A percentile compares a stretch with the other conserved stretches of the same genome.
These are phyloP conservation scores for Cyprinodon tularosa DNA, from an alignment of 2,113 vertebrate species.

Conservation along the genomic window DNA sequence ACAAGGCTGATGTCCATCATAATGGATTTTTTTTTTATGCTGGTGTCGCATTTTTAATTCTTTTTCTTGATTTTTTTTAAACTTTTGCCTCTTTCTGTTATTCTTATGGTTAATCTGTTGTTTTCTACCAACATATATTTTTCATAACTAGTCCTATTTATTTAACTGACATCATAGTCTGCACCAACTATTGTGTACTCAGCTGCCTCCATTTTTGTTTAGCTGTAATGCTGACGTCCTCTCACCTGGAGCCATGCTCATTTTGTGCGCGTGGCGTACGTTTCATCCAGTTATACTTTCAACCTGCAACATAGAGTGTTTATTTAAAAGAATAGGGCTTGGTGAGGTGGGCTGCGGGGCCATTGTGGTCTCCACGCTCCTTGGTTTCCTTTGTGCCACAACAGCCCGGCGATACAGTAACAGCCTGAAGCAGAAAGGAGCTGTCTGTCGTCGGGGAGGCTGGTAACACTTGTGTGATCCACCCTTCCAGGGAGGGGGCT, in stretches of 20 bases:
- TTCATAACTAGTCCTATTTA: slow-evolving; percentile 9
- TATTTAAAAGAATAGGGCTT: slow-evolving; percentile 72
- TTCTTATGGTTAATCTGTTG: slow-evolving; percentile 3
- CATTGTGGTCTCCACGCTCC: slow-evolving; percentile 73
- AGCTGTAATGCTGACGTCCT: slow-evolving; percentile 33
- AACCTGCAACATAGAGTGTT: slow-evolving; percentile 50
- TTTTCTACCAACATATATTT: slow-evolving; percentile 1
- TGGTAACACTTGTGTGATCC: slow-evolving; percentile 82
- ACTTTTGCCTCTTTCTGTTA: background rate
- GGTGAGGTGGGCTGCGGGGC: slow-evolving; percentile 60
- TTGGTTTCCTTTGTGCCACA: slow-evolving; percentile 81
- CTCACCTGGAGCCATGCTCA: slow-evolving; percentile 47
- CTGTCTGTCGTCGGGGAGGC: slow-evolving; percentile 87
- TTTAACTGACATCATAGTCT: slow-evolving; percentile 37
- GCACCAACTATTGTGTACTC: slow-evolving; percentile 41
- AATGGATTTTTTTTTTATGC: background rate
- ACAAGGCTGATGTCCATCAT: background rate
- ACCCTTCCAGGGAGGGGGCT: slow-evolving; percentile 69
- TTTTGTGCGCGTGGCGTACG: slow-evolving; percentile 50
- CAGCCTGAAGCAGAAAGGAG: slow-evolving; percentile 82
- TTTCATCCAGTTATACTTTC: slow-evolving; percentile 43
- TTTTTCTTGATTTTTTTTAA: background rate
- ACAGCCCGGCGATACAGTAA: slow-evolving; percentile 80
- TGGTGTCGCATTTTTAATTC: background rate
- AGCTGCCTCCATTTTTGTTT: slow-evolving; percentile 56